Base-by-base conservation (phyloP, 1,140 invertebrate genomes). In the Pseudachorutes palmiensis region DNA sequence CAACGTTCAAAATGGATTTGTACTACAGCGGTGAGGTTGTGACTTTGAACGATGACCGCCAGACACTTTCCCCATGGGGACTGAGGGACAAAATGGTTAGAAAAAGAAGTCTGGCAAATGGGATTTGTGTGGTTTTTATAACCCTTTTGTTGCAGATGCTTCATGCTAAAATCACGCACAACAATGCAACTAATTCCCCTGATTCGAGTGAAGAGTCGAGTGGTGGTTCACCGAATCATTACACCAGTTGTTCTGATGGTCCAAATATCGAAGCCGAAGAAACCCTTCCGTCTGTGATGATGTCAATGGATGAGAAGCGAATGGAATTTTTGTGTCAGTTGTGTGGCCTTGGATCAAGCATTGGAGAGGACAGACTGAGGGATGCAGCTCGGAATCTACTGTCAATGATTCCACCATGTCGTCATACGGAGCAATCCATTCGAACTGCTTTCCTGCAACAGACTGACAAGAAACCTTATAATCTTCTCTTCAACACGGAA, bases 271-370 rank as follows among this genome's bases (percentile, higher is more conserved):
- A 92, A 76, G 89, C 90, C 0, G 94, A 98, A 81, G 88, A 86
- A 76, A 88, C 85, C 75, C 78, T 97, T 62, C 94, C 94, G 19
- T 93, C 94, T 62, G 92, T 97, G 73, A 78, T 88, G 22, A 86
- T 89, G 81, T 88, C 93, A 0, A 86, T 89, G 76, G 86, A 89
- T 69, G 82, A 86, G 49, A 84, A 87, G 70, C 92, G 94, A 77
- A 84, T 88, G 45, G 86, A 87, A 73, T 97, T 97, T 79, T 87
- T 97, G 74, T 88, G 96, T 78, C 89, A 94, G 80, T 79, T 97
- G 64, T 90, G 92, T 74, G 91, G 94, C 76, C 79, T 94, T 66
- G 94, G 92, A 59, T 91, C 90, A 77, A 84, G 85, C 58, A 80
- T 94, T 66, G 83, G 87, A 63, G 86, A 94, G 74, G 82, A 87